Evolutionary conservation across 2,888 invertebrate genomes (phyloP).

Genomic region (Aricia artaxerxes): DNA sequence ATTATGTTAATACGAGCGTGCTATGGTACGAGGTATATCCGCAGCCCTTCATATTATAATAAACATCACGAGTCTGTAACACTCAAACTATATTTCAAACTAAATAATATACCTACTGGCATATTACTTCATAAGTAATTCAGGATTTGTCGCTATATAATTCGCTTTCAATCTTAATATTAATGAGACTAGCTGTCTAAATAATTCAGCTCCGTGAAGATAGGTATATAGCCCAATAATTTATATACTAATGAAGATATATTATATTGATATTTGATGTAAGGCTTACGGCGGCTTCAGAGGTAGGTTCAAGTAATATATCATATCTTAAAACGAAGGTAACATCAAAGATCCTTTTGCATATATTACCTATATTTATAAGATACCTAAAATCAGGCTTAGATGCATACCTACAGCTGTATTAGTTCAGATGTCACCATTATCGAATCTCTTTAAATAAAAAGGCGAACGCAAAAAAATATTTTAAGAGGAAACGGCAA

Average conservation of each 20-base stretch:
- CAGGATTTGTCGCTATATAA: not conserved
- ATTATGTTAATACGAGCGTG: not conserved
- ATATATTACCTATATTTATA: not conserved
- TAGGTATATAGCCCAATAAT: not conserved
- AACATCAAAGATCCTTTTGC: not conserved
- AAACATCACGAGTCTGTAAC: not conserved
- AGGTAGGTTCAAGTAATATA: not conserved
- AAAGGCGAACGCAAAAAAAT: not conserved
- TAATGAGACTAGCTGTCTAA: not conserved
- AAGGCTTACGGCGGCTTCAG: not conserved
- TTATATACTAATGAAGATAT: not conserved
- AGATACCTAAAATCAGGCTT: not conserved
- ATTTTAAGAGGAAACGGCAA: not conserved
- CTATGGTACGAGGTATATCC: not conserved
- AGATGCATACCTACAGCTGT: no score
- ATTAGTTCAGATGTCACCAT: no score
- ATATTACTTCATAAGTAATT: not conserved
- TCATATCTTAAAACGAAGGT: not conserved
- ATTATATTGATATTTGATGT: not conserved
- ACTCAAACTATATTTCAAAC: not conserved
- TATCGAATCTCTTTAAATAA: not conserved
- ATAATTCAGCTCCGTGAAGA: not conserved
- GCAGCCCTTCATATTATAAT: not conserved
- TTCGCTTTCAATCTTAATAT: constrained; percentile 11
- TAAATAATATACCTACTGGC: not conserved